Base-by-base conservation (phyloP, 2,888 invertebrate species). In the Cremastobaeus sp. region DNA sequence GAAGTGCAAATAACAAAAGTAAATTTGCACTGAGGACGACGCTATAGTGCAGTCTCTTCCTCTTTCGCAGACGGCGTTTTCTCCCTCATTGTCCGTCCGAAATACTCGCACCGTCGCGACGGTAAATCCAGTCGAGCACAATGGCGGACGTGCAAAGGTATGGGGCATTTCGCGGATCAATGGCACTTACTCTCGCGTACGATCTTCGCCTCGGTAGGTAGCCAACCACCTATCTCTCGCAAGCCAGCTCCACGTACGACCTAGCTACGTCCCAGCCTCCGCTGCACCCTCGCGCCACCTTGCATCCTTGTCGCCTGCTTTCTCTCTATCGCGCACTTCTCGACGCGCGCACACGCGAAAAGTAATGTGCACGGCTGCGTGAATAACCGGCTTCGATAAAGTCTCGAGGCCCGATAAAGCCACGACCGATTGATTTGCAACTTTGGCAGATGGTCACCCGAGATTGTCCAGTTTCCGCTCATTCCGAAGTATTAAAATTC, bases 111-210 rank as follows among this genome's bases (percentile, higher is more conserved):
- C 75, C 75, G 78, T 75, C 74, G 76, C 79, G 78, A 80, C 78
- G 79, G 79, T 82, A 80, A 82, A 83, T 83, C 81, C 80, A 77
- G 69, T 71, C 76, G 79, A 80, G 68, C 75, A 65, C 76, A 72
- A 81, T 80, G 81, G 80, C 74, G 78, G 79, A 80, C 79, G 65
- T 70, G 78, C 74, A 78, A 72, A 70, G 74, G 75, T 80, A 79
- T 76, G 79, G 77, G 78, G 80, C 81, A 80, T 82, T 82, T 82
- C 77, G 83, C 82, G 82, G 82, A 82, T 83, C 82, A 82, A 83
- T 83, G 83, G 81, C 80, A 79, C 78, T 80, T 82, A 79, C 76
- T 77, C 76, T 66, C 62, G 74, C 72, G 70, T 75, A 76, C 72
- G 66, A 74, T 78, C 76, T 74, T 54, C 70, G 72, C 77, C 54